Conservation (phyloP, 2,888 invertebrate species). For the Melipona bicolor region DNA sequence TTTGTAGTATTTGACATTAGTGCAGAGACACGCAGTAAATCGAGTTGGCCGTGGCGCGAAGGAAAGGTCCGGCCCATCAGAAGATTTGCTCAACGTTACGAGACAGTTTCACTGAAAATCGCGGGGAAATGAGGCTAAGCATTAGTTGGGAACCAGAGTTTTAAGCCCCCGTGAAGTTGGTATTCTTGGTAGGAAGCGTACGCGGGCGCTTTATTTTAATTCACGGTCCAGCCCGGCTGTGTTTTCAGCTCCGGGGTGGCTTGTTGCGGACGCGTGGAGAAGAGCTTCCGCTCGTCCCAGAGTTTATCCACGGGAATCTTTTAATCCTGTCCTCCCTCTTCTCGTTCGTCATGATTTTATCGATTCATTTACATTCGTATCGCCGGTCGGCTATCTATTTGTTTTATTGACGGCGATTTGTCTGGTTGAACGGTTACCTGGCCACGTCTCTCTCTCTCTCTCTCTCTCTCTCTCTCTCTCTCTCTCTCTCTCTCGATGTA, state of each 20-base stretch:
- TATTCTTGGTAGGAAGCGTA: slow-evolving; percentile 48
- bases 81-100: slow-evolving; percentile 21
- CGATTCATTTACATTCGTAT: slow-evolving; percentile 55
- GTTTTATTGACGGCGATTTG: slow-evolving; percentile 51
- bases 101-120: slow-evolving; percentile 28
- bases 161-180: slow-evolving; percentile 49
- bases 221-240: slow-evolving; percentile 16
- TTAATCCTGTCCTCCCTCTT: slow-evolving; percentile 54
- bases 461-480: too few relatives aligned
- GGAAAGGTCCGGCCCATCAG: not conserved
- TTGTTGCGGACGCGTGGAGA: slow-evolving; percentile 6
- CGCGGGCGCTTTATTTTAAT: slow-evolving; percentile 58
- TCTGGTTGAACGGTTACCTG: slow-evolving; percentile 13
- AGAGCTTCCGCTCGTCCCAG: not conserved
- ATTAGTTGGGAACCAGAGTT: slow-evolving; percentile 41
- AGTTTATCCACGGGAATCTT: slow-evolving; percentile 56
- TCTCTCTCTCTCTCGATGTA: not conserved
- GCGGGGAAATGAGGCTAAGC: slow-evolving; percentile 23
- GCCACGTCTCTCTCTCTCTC: not conserved
- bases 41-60: not conserved
- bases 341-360: slow-evolving; percentile 61
- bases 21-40: not conserved
- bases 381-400: slow-evolving; percentile 15
- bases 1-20: not conserved
- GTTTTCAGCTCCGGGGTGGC: not conserved